Percentiles rank a stretch among this genome's conserved stretches.
phyloP scores from a whole-genome alignment of 2,888 invertebrate species.

The Galerucella pusilla region DNA sequence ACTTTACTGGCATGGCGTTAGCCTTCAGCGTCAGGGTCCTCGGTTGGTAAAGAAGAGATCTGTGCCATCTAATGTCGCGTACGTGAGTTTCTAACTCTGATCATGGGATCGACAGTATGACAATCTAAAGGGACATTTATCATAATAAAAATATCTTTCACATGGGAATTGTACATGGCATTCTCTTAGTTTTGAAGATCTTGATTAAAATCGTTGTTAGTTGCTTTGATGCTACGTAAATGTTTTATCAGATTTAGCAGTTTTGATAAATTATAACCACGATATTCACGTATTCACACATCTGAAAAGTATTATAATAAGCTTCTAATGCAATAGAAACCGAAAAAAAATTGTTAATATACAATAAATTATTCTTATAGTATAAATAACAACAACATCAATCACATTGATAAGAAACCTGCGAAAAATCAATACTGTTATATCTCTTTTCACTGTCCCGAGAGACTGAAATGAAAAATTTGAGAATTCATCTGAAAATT shows the following conservation, averaged over 20 bases:
- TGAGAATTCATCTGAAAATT: slow-evolving; percentile 34
- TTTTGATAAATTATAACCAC: neutral
- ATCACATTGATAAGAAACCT: too few relatives aligned
- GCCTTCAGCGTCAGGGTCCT: slow-evolving; percentile 39
- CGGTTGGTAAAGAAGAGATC: slow-evolving; percentile 51
- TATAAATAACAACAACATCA: too few relatives aligned
- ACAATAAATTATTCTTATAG: neutral
- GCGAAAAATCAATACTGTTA: slow-evolving; percentile 3
- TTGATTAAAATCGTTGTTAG: slow-evolving; percentile 11
- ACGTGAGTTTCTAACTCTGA: slow-evolving; percentile 29
- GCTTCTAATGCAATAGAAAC: too few relatives aligned
- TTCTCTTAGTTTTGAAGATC: slow-evolving; percentile 15
- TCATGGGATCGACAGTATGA: slow-evolving; percentile 30
- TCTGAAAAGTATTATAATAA: too few relatives aligned
- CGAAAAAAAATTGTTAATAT: too few relatives aligned
- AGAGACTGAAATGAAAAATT: slow-evolving; percentile 14
- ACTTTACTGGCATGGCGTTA: slow-evolving; percentile 42
- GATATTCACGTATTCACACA: neutral
- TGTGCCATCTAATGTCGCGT: slow-evolving; percentile 33
- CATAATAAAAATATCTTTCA: slow-evolving; percentile 26
- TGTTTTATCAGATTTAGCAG: neutral
- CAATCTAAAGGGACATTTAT: slow-evolving; percentile 27
- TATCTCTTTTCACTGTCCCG: neutral
- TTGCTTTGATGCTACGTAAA: neutral
- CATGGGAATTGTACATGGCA: slow-evolving; percentile 19